Percentiles rank a stretch among this genome's conserved stretches.
Conservation (phyloP, 2,888 invertebrate species). For the Synergus gifuensis region DNA sequence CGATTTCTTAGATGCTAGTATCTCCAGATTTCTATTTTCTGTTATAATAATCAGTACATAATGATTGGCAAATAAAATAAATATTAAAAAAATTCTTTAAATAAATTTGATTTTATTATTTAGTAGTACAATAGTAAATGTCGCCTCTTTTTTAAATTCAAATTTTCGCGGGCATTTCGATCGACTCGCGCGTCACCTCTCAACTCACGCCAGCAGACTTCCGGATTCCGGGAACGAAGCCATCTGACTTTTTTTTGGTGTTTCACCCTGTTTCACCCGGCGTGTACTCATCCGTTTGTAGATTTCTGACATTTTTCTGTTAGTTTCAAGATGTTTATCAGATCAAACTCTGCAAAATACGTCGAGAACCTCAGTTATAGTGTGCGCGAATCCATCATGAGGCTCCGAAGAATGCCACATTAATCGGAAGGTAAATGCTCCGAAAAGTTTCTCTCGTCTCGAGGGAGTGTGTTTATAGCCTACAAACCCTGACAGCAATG, state of each 20-base stretch:
- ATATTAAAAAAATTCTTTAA: not conserved
- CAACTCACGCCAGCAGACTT: slow-evolving; percentile 13
- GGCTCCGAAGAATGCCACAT: slow-evolving; percentile 67
- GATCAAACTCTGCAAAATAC: slow-evolving; percentile 77
- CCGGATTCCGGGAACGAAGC: slow-evolving; percentile 67
- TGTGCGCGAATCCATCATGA: slow-evolving; percentile 70
- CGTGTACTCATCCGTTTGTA: slow-evolving; percentile 73
- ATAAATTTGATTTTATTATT: not conserved
- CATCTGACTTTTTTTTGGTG: slow-evolving; percentile 13
- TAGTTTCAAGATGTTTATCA: slow-evolving; percentile 79
- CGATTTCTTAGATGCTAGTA: too few species aligned
- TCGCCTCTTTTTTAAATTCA: not conserved
- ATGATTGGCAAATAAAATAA: not conserved
- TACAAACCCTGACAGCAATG: slow-evolving; percentile 76
- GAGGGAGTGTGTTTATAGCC: slow-evolving; percentile 74
- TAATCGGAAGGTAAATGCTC: slow-evolving; percentile 69
- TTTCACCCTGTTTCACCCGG: slow-evolving; percentile 60
- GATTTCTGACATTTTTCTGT: slow-evolving; percentile 78
- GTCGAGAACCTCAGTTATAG: slow-evolving; percentile 67
- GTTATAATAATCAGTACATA: not conserved
- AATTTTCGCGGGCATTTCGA: not conserved
- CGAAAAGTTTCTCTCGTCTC: slow-evolving; percentile 51
- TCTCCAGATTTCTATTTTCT: not conserved
- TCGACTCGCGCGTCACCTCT: not conserved
- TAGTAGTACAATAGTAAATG: not conserved